Evolutionary conservation across 2,113 vertebrate genomes (phyloP), one percentile per base, ranked within the genome.

Genomic region (Chionis minor): DNA sequence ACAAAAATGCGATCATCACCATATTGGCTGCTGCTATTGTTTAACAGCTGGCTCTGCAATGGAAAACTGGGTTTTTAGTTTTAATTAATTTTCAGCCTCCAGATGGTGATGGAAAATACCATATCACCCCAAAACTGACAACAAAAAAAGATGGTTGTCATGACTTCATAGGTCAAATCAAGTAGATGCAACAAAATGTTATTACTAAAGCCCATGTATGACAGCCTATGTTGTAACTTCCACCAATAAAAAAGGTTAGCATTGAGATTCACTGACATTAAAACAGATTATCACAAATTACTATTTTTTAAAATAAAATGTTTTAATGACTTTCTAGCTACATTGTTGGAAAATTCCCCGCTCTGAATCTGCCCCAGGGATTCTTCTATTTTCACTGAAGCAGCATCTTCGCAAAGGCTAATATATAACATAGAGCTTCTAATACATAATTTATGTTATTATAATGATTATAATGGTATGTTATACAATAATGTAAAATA

Each of bases 81-180:
- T 94, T 94, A 94, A 95, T 92, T 95, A 95, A 89, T 75, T 89
- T 94, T 91, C 66, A 94, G 24, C 56, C 35, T 83, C 89, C 89
- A 92, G 81, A 79, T 96, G 86, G 92, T 92, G 58, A 49, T 55
- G 51, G n/a, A 82, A 94, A 82, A 82, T 55, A 79, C n/a, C 35
- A 23, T 59, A 83, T 59, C 89, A 86, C 62, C 86, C 67, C 71
- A 83, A 94, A 92, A 90, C 0, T 80, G 44, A 21, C 44, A 79
- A 55, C 33, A 59, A 89, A 78, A 78, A 82, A 82, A 78, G 20
- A 89, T 8, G 10, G 33, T 2, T 92, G 65, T 69, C 40, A 55
- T 61, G 72, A 52, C 54, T 73, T 65, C 32, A 18, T 22, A 59
- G 79, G 66, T 14, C 55, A 86, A 91, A 81, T 45, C 19, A 55